Conservation (phyloP, 2,113 vertebrate genomes). For the Tretioscincus oriximinensis region DNA sequence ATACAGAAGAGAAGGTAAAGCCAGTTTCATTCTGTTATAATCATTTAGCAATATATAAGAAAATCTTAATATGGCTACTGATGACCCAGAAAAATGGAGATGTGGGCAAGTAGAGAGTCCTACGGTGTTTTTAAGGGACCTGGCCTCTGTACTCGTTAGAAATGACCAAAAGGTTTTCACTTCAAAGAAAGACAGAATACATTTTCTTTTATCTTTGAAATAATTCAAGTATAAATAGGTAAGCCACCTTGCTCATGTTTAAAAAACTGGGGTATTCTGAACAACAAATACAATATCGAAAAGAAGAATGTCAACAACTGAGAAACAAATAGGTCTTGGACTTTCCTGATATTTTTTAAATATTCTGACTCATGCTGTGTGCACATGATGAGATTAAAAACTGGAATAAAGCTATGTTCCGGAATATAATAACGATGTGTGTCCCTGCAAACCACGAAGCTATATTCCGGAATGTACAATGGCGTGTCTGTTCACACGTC, state of each 20-base stretch:
- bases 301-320: not conserved
- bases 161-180: not conserved
- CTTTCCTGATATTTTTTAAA: not conserved
- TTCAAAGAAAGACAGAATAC: not conserved
- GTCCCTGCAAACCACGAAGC: too few species aligned
- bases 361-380: too few species aligned
- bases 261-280: not conserved
- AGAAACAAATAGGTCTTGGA: not conserved
- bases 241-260: not conserved
- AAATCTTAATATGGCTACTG: not conserved
- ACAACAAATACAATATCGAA: not conserved
- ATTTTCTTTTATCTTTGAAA: not conserved
- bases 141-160: not conserved
- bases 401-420: too few species aligned
- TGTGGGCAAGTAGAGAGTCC: not conserved
- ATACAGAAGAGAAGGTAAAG: not conserved
- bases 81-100: not conserved
- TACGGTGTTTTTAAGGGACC: not conserved
- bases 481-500: too few species aligned
- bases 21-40: not conserved
- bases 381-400: too few species aligned
- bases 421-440: too few species aligned
- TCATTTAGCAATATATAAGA: not conserved
- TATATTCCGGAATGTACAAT: too few species aligned
- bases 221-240: not conserved